These are phyloP conservation scores for Hydrolagus colliei DNA, from an alignment of 2,797 vertebrate species.

Conservation along the genomic window DNA sequence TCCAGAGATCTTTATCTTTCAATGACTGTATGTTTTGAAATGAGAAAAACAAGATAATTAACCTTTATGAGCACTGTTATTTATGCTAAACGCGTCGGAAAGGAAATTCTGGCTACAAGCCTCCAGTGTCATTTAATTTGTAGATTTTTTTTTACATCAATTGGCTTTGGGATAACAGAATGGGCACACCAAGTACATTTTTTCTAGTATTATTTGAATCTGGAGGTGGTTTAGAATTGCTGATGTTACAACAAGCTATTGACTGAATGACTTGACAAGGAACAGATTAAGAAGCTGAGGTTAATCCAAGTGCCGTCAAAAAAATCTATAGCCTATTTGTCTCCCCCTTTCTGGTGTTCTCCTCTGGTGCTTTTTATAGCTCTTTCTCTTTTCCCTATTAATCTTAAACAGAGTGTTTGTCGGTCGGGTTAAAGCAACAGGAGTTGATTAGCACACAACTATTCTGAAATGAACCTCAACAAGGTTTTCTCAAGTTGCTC, in stretches of 20 bases:
- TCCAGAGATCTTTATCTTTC: slow-evolving; percentile 81
- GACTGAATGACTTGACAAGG: background rate
- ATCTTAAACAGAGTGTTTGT: too few species aligned
- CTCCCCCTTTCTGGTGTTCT: too few species aligned
- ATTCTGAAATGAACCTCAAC: too few species aligned
- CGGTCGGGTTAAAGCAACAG: too few species aligned
- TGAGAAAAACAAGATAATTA: slow-evolving; percentile 54
- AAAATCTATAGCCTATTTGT: too few species aligned
- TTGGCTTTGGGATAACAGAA: slow-evolving; percentile 13
- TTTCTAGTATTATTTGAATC: slow-evolving; percentile 15
- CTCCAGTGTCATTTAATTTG: slow-evolving; percentile 35
- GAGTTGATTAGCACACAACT: too few species aligned
- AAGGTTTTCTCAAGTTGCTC: too few species aligned
- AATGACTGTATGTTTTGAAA: slow-evolving; percentile 77
- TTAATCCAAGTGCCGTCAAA: background rate
- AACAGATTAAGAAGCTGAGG: background rate
- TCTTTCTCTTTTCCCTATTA: too few species aligned
- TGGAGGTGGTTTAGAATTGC: background rate
- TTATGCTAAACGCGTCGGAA: slow-evolving; percentile 47
- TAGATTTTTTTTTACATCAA: slow-evolving; percentile 17
- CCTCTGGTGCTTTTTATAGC: too few species aligned
- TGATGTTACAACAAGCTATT: background rate
- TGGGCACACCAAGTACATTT: slow-evolving; percentile 22
- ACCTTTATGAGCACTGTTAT: slow-evolving; percentile 66
- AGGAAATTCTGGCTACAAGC: slow-evolving; percentile 34